Evolutionary conservation across 2,888 invertebrate genomes (phyloP).

Genomic region (Ceratothoa steindachneri): DNA sequence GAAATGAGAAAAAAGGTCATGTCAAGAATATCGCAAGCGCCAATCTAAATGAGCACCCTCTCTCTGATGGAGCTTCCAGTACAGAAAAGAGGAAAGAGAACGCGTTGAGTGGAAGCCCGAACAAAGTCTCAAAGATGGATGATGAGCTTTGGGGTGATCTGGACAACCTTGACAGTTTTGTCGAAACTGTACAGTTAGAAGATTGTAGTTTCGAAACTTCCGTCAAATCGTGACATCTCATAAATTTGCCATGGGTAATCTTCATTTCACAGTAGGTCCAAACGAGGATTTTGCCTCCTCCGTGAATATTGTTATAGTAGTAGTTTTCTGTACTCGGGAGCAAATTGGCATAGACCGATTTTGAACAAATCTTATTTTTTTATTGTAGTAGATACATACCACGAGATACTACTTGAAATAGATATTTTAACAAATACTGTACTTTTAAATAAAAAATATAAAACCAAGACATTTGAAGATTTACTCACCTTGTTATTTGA

Average conservation of each 20-base stretch:
- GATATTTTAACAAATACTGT: too few species aligned
- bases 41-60: background rate
- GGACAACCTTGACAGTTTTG: background rate
- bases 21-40: background rate
- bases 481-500: too few species aligned
- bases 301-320: too few species aligned
- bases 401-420: too few species aligned
- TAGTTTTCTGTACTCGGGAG: too few species aligned
- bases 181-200: constrained; percentile 7
- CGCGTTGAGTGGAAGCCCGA: background rate
- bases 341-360: background rate
- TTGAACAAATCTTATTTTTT: too few species aligned
- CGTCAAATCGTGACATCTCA: background rate
- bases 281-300: too few species aligned
- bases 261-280: too few species aligned
- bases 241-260: too few species aligned
- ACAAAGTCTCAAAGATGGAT: background rate
- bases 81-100: background rate
- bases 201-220: background rate
- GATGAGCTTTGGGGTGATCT: background rate
- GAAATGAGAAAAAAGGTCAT: background rate
- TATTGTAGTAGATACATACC: too few species aligned
- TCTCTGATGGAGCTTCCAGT: background rate
- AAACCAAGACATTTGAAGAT: too few species aligned
- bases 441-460: too few species aligned